A percentile compares a stretch with the other conserved stretches of the same genome.
Evolutionary conservation across 2,113 vertebrate genomes (phyloP).

Genomic region (Elaphurus davidianus): DNA sequence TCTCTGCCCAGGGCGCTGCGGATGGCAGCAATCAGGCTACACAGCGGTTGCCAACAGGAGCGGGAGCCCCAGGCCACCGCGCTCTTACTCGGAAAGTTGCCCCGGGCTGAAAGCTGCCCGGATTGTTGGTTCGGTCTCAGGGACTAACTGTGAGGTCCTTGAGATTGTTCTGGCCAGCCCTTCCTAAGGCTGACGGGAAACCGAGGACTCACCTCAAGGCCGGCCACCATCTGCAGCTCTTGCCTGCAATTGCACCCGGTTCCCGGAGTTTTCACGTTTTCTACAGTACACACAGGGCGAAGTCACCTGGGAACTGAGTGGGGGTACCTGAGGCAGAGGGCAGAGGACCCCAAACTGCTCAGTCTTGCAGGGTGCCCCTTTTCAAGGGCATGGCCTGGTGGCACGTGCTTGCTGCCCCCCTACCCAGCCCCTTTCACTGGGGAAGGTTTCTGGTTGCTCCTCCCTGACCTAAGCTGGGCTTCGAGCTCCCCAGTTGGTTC

Average conservation of each 20-base stretch:
- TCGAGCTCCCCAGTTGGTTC: background rate
- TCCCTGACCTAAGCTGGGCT: background rate
- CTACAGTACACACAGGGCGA: fast-evolving
- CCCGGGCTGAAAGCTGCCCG: background rate
- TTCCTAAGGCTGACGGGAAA: background rate
- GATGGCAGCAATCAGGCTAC: background rate
- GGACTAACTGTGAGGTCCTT: background rate
- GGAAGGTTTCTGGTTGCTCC: background rate
- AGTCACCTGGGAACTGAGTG: fast-evolving
- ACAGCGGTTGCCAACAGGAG: background rate
- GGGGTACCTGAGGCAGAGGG: background rate
- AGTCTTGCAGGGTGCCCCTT: background rate
- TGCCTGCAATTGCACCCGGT: fast-evolving
- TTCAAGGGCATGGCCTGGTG: background rate
- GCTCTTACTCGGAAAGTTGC: background rate
- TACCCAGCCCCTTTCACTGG: background rate
- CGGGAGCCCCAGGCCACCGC: background rate
- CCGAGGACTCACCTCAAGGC: fast-evolving
- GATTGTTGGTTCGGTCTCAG: background rate
- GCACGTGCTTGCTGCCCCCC: fast-evolving
- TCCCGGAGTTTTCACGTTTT: background rate
- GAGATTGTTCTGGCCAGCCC: background rate
- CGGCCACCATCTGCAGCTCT: fast-evolving
- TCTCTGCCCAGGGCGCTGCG: background rate
- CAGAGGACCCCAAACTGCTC: background rate